Evolutionary conservation across 2,888 invertebrate genomes (phyloP).

Genomic region (Ethmia dodecea): DNA sequence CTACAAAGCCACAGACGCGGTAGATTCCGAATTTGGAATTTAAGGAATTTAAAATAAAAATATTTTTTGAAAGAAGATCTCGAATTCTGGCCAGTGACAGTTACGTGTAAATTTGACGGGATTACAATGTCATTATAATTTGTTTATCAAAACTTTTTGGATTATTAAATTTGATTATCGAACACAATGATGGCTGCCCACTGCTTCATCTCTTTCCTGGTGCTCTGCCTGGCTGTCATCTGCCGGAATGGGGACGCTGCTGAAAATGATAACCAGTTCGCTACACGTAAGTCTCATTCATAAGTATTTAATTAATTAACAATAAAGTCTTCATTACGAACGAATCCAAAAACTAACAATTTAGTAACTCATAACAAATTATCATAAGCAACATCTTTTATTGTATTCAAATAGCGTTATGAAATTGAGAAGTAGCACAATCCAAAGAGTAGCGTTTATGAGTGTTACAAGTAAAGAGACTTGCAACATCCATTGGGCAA

Average conservation of each 20-base stretch:
- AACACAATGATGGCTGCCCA: conserved; percentile 48
- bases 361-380: background rate
- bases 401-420: conserved; percentile 22
- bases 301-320: too few species aligned
- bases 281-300: conserved; percentile 51
- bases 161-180: conserved; percentile 17
- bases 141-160: too few species aligned
- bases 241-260: conserved; percentile 55
- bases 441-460: conserved; percentile 1
- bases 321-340: too few species aligned
- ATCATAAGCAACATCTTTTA: background rate
- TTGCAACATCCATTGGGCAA: conserved; percentile 19
- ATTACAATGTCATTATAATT: conserved; percentile 6
- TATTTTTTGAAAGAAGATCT: background rate
- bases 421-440: conserved; percentile 22
- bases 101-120: too few species aligned
- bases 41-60: conserved; percentile 1
- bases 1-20: conserved; percentile 26
- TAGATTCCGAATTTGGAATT: conserved; percentile 11
- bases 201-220: conserved; percentile 46
- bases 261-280: conserved; percentile 42
- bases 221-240: conserved; percentile 52
- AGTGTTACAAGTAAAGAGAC: background rate
- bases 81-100: background rate
- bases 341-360: too few species aligned